phyloP scores from a whole-genome alignment of 2,888 invertebrate genomes.

The Archips xylosteana region DNA sequence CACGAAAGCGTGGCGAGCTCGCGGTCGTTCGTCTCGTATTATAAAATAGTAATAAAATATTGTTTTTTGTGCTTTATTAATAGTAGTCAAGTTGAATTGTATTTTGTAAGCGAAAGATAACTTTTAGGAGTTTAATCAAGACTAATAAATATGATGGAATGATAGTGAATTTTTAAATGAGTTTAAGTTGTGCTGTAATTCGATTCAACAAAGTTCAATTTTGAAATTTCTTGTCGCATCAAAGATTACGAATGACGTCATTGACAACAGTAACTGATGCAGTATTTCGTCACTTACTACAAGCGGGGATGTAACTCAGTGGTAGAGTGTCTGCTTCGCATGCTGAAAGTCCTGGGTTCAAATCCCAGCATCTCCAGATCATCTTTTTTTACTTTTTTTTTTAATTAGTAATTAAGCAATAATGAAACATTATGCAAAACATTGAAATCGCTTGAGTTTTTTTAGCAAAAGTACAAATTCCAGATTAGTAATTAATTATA shows the following conservation, averaged over 20 bases:
- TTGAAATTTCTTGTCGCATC: background rate
- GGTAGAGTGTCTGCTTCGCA: slow-evolving; percentile 88
- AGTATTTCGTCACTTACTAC: slow-evolving; percentile 12
- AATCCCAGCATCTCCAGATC: slow-evolving; percentile 87
- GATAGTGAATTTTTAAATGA: background rate
- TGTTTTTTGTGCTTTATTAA: background rate
- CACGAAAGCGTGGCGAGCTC: background rate
- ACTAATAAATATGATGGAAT: background rate
- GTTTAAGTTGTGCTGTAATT: background rate
- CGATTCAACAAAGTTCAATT: background rate
- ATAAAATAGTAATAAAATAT: background rate
- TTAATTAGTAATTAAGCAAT: background rate
- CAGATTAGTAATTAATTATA: too few relatives aligned
- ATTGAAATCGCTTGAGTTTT: too few relatives aligned
- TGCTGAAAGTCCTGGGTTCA: slow-evolving; percentile 89
- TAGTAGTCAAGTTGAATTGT: background rate
- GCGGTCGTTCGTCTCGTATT: background rate
- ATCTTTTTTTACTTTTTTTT: slow-evolving; percentile 12
- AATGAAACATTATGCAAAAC: too few relatives aligned
- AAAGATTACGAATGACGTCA: slow-evolving; percentile 43
- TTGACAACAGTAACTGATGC: rapidly evolving
- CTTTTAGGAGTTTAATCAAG: background rate
- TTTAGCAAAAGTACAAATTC: too few relatives aligned
- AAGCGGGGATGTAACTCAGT: slow-evolving; percentile 82
- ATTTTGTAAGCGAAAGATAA: background rate